Conservation (phyloP, 1,140 invertebrate genomes). For the Camponotus vicinus region DNA sequence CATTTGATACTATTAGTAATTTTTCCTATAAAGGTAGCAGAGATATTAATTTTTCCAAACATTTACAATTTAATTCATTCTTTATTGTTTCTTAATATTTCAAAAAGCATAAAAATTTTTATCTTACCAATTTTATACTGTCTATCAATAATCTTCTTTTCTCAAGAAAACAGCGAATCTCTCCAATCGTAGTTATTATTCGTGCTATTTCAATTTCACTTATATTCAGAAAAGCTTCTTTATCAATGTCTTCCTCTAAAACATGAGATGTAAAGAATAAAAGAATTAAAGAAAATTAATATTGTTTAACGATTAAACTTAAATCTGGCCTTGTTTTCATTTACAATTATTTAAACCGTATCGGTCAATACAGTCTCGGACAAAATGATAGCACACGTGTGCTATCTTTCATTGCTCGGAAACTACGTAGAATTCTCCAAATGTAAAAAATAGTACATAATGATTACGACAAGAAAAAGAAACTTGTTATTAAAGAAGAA, state of each 20-base stretch:
- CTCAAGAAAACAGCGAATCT: slow-evolving; percentile 13
- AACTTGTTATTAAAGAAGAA: too few relatives aligned
- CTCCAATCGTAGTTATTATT: slow-evolving; percentile 10
- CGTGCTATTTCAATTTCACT: slow-evolving; percentile 1
- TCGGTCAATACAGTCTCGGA: too few relatives aligned
- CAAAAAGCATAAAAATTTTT: neutral
- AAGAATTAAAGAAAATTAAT: neutral
- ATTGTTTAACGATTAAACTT: neutral
- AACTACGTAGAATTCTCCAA: too few relatives aligned
- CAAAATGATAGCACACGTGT: too few relatives aligned
- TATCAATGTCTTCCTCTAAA: slow-evolving; percentile 4
- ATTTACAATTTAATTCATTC: slow-evolving; percentile 1
- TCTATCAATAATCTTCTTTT: neutral
- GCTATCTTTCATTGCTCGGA: too few relatives aligned
- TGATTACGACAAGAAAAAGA: too few relatives aligned
- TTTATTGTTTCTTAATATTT: slow-evolving; percentile 6
- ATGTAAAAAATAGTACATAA: too few relatives aligned
- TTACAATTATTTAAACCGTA: neutral
- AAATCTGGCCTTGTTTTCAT: neutral
- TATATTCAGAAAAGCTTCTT: slow-evolving; percentile 1
- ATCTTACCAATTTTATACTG: slow-evolving; percentile 4
- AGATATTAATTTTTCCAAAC: neutral
- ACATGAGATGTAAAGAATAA: neutral
- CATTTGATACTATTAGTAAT: neutral
- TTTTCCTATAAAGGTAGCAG: neutral